phyloP scores from a whole-genome alignment of 1,140 invertebrate species.

The Drosophila novamexicana region DNA sequence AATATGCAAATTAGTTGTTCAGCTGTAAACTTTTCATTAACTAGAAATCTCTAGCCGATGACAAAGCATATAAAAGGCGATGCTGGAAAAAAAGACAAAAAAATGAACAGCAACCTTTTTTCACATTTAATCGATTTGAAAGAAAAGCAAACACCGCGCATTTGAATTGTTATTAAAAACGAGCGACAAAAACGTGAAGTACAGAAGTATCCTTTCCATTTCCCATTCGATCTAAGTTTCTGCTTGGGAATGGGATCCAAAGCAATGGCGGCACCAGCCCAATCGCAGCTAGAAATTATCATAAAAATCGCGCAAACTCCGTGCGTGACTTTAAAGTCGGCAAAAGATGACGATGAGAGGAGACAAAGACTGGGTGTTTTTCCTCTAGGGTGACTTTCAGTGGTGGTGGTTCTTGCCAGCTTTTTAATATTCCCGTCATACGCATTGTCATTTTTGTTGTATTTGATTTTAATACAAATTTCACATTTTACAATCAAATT shows the following conservation, averaged over 20 bases:
- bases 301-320: slow-evolving; percentile 81
- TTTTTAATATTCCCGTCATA: slow-evolving; percentile 83
- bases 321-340: slow-evolving; percentile 77
- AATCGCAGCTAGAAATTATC: slow-evolving; percentile 75
- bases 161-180: slow-evolving; percentile 71
- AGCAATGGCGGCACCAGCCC: slow-evolving; percentile 66
- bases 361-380: slow-evolving; percentile 26
- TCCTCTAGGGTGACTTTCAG: slow-evolving; percentile 25
- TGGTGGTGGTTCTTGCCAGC: slow-evolving; percentile 58
- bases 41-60: slow-evolving; percentile 38
- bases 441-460: slow-evolving; percentile 80
- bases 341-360: slow-evolving; percentile 25
- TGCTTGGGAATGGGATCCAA: slow-evolving; percentile 32
- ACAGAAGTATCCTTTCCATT: slow-evolving; percentile 55
- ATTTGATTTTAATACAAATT: slow-evolving; percentile 84
- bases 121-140: slow-evolving; percentile 66
- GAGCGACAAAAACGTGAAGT: slow-evolving; percentile 44
- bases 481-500: slow-evolving; percentile 84
- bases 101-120: slow-evolving; percentile 55
- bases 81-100: slow-evolving; percentile 1
- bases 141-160: slow-evolving; percentile 50
- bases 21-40: slow-evolving; percentile 63
- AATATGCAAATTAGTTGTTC: slow-evolving; percentile 72
- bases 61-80: slow-evolving; percentile 49
- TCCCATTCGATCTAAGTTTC: neutral